Base-by-base conservation (phyloP, 2,888 invertebrate genomes). In the Drosophila putrida region DNA sequence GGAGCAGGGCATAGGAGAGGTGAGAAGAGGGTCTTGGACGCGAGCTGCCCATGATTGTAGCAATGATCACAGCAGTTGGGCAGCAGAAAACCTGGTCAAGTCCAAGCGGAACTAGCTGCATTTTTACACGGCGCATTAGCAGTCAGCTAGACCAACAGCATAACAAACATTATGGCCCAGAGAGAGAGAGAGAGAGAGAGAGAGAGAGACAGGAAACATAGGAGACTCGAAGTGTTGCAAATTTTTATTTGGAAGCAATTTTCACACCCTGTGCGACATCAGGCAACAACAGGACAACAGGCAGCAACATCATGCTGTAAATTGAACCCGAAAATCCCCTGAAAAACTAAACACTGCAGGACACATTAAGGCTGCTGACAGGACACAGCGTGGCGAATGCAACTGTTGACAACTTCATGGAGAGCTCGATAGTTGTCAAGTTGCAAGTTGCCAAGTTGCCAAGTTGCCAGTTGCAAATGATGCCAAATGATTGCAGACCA, bases 231-330 rank as follows among this genome's bases (percentile, higher is more conserved):
- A 80, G 87, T 83, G 89, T 84, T 89, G 84, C 84, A 88, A 88
- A 86, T 84, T 84, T 84, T 90, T 90, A 90, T 90, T 89, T 89
- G 90, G 90, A 90, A 90, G 88, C 85, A 90, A 90, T 89, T 84
- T 90, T 90, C 89, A 91, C 91, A 90, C 90, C 88, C 89, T 82
- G 89, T 75, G 85, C 83, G 80, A 85, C 70, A 75, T 59, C 68
- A 67, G 54, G 15, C 46, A 50, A 65, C 46, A 44, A 46, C 41
- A 70, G 60, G 66, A 58, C 61, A 44, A 69, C 75, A 35, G 58
- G 58, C 33, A 51, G 58, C 33, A 51, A 9, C 51, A 27, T 35
- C 49, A 27, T 50, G 28, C 46, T 13, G 28, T 46, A 46, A 46
- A 44, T 44, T 8, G 44, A 27, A 11, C 27, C 27, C n/a, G n/a